These are phyloP conservation scores for Tetramorium alpestre DNA, from an alignment of 1,140 invertebrate species.

Conservation along the genomic window DNA sequence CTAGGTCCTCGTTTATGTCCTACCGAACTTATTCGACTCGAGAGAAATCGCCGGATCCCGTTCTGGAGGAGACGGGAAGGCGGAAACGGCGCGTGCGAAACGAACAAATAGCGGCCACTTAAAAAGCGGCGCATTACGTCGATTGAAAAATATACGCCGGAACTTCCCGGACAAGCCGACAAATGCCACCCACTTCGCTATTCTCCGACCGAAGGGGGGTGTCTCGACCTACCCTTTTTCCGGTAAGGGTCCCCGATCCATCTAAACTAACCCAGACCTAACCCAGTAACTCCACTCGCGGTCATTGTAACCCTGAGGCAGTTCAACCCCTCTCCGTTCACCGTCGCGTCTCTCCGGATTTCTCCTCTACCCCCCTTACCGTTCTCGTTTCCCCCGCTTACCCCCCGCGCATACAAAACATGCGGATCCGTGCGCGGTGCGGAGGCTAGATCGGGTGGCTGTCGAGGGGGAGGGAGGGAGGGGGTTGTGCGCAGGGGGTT, in stretches of 20 bases:
- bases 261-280: constrained; percentile 54
- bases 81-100: not conserved
- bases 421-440: constrained; percentile 12
- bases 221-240: not conserved
- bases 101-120: constrained; percentile 14
- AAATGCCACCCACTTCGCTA: not conserved
- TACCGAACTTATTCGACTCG: not conserved
- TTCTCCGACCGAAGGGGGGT: not conserved
- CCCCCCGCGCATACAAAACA: constrained; percentile 14
- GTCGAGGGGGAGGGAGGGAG: not conserved
- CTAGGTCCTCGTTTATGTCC: not conserved
- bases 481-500: constrained; percentile 81
- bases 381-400: not conserved
- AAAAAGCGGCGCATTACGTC: constrained; percentile 34
- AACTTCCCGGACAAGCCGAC: constrained; percentile 37
- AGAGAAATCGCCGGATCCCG: not conserved
- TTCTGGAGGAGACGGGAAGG: not conserved
- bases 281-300: constrained; percentile 53
- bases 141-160: constrained; percentile 37
- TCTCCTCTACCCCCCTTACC: not conserved
- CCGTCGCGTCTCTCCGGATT: constrained; percentile 6
- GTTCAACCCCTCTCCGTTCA: not conserved
- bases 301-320: constrained; percentile 50
- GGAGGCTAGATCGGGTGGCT: not conserved
- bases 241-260: constrained; percentile 18